Base-by-base conservation (phyloP, 2,888 invertebrate species). In the Caenorhabditis sp. region DNA sequence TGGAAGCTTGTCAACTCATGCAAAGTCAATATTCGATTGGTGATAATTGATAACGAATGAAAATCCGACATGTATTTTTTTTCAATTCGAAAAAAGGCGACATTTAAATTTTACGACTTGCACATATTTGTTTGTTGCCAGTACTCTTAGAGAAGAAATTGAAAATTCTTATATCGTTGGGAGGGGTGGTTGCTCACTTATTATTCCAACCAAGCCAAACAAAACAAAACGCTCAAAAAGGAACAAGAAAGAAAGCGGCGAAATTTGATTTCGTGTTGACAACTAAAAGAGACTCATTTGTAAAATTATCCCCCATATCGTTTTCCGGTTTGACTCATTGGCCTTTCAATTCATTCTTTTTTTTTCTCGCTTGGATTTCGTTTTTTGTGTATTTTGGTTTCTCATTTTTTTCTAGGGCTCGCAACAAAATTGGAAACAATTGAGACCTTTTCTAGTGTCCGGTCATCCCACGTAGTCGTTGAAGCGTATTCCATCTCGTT, bases 1-100 rank as follows among this genome's bases (percentile, higher is more conserved):
- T 58, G 83, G 83, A 27, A 72, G 69, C 19, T 26, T 83, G 10
- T 77, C 77, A 17, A 78, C 72, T 66, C 63, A 71, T 50, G 73
- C 77, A 1, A 79, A 78, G 63, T 79, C 81, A 14, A 69, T 76
- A 24, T 64, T 73, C 26, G 82, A 82, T 54, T 82, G 82, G 82
- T 82, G 23, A 58, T 43, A 14, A 3, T 43, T 43, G 5, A 43
- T 3, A 43, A 10, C 14, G 2, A 10, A 43, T 43, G 2, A 6
- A 43, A 31, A 31, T 31, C 31, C 31, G 10, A 31, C 4, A 31
- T 31, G 10, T 6, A 31, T 31, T 31, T 31, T 6, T 31, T 31
- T 43, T 43, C 14, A 5, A 43, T 43, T 43, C 14, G 8, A 14
- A 43, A 43, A 43, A 43, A 43, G 3, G 14, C 2, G 8, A 17